phyloP scores from a whole-genome alignment of 2,888 invertebrate genomes.

The Torymus tubicola region DNA sequence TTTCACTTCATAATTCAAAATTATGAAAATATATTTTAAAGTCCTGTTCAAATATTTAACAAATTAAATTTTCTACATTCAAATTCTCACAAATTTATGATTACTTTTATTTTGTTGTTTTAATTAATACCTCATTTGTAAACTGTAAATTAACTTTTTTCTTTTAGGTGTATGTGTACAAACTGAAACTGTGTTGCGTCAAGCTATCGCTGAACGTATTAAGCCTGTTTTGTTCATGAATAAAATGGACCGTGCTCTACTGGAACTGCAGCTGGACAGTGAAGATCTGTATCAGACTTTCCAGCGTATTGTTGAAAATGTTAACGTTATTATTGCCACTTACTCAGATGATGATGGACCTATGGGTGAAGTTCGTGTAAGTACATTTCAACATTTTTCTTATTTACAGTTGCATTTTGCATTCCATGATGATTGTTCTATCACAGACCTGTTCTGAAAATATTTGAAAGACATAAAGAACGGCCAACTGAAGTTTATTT shows the following conservation, averaged over 20 bases:
- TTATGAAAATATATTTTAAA: neutral
- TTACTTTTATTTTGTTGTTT: neutral
- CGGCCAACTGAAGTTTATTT: conserved; percentile 56
- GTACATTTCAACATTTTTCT: conserved; percentile 61
- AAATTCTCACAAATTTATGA: too few relatives aligned
- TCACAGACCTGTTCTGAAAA: conserved; percentile 54
- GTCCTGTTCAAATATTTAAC: too few relatives aligned
- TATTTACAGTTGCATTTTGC: conserved; percentile 13
- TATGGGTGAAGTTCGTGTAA: conserved; percentile 98
- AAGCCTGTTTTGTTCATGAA: conserved; percentile 99
- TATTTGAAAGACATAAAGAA: conserved; percentile 56
- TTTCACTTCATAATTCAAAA: conserved; percentile 6
- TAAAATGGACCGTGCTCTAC: conserved; percentile 99
- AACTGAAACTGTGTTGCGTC: conserved; percentile 99
- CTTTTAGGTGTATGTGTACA: conserved; percentile 96
- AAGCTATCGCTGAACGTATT: conserved; percentile 99
- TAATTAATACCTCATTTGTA: neutral
- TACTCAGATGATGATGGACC: conserved; percentile 98
- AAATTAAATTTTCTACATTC: too few relatives aligned
- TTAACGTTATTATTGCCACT: conserved; percentile 99
- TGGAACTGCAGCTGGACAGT: conserved; percentile 96
- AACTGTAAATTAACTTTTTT: neutral
- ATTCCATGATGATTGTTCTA: conserved; percentile 54
- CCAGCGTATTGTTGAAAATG: conserved; percentile 99
- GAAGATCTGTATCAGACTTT: conserved; percentile 99